Percentiles rank a stretch among this genome's conserved stretches.
Conservation (phyloP, 2,797 vertebrate species). For the Crenuchus spilurus region DNA sequence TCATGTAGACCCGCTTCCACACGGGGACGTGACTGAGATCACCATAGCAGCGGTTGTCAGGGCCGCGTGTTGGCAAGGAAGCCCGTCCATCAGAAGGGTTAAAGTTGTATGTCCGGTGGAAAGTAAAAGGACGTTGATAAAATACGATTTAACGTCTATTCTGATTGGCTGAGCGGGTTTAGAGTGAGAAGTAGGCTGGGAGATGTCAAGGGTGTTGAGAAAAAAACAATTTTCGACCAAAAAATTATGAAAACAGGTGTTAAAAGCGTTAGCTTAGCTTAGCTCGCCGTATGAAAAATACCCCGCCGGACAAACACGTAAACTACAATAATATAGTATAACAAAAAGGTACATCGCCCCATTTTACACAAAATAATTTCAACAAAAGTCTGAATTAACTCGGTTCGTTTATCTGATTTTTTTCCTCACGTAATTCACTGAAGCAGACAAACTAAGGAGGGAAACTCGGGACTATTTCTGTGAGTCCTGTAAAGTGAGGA, state of each 20-base stretch:
- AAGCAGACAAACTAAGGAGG: too few relatives aligned
- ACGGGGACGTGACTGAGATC: constrained; percentile 65
- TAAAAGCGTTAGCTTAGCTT: too few relatives aligned
- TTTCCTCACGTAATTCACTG: too few relatives aligned
- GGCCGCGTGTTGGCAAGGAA: constrained; percentile 67
- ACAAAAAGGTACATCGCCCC: too few relatives aligned
- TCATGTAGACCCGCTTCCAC: constrained; percentile 66
- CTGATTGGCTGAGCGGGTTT: not conserved
- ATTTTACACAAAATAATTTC: too few relatives aligned
- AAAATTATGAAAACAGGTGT: constrained; percentile 19
- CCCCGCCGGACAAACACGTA: too few relatives aligned
- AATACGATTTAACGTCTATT: constrained; percentile 38
- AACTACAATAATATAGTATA: too few relatives aligned
- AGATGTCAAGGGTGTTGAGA: not conserved
- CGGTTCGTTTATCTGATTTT: too few relatives aligned
- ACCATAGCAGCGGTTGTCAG: constrained; percentile 73
- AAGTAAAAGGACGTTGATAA: constrained; percentile 55
- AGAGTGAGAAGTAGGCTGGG: not conserved
- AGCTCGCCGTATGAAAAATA: too few relatives aligned
- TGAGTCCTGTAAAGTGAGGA: too few relatives aligned
- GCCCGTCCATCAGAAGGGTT: constrained; percentile 57
- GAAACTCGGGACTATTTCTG: too few relatives aligned
- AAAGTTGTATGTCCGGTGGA: constrained; percentile 53
- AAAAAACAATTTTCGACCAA: not conserved
- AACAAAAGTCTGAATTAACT: too few relatives aligned